phyloP scores from a whole-genome alignment of 2,797 vertebrate genomes.

The Brotula barbata region DNA sequence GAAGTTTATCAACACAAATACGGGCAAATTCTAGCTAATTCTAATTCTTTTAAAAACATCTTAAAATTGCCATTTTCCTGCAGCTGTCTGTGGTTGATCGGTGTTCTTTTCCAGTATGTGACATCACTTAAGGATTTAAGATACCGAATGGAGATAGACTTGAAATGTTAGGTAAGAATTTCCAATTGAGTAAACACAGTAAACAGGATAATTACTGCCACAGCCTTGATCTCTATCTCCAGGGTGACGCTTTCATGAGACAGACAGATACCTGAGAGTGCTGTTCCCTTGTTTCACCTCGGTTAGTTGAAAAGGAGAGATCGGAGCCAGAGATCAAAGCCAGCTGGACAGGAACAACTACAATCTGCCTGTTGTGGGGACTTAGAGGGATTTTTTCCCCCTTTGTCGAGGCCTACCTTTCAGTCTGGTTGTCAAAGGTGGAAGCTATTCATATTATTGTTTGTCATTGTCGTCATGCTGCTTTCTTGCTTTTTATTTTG shows the following conservation, averaged over 20 bases:
- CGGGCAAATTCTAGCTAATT: no score
- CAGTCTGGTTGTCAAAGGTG: conserved; percentile 4
- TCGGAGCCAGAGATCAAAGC: conserved; percentile 23
- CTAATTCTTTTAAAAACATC: no score
- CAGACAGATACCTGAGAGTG: conserved; percentile 11
- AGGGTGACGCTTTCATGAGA: conserved; percentile 26
- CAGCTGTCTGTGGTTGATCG: no score
- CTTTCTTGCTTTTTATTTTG: no score
- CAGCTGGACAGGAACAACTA: not conserved
- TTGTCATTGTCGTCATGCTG: not conserved
- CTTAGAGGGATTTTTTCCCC: not conserved
- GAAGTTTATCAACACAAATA: no score
- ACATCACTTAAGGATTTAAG: not conserved
- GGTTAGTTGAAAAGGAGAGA: conserved; percentile 20
- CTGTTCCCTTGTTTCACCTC: conserved; percentile 8
- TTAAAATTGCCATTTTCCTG: no score
- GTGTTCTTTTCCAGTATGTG: not conserved
- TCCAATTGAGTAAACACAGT: conserved; percentile 19
- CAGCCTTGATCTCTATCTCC: conserved; percentile 23
- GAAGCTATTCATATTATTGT: not conserved
- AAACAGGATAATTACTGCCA: conserved; percentile 13
- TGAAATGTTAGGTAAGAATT: conserved; percentile 8
- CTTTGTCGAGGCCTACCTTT: not conserved
- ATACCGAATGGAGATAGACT: conserved; percentile 1
- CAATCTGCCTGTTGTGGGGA: not conserved